Evolutionary conservation across 2,797 vertebrate species (phyloP).

Genomic region (Synaphobranchus kaupii): DNA sequence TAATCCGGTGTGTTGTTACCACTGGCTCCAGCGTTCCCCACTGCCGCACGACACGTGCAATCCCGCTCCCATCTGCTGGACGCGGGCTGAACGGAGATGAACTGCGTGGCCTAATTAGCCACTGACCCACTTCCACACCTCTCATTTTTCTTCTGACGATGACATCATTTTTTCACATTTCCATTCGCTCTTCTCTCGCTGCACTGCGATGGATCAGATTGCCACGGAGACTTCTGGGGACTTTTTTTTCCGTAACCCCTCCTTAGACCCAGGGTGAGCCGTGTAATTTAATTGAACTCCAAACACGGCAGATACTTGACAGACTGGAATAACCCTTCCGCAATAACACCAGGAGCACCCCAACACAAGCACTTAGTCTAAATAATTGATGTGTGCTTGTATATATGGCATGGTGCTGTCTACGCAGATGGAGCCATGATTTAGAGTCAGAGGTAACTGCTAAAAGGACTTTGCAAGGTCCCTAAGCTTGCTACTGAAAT

Average conservation of each 20-base stretch:
- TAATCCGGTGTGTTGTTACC: background rate
- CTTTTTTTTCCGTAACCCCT: background rate
- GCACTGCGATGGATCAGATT: background rate
- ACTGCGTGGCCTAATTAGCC: background rate
- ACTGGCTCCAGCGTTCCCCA: background rate
- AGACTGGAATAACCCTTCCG: background rate
- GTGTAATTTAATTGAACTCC: background rate
- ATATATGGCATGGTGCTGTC: background rate
- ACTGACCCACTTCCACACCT: background rate
- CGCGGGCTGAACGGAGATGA: background rate
- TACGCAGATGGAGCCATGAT: background rate
- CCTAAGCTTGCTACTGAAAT: background rate
- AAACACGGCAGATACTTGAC: background rate
- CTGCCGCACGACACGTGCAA: background rate
- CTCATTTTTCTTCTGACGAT: background rate
- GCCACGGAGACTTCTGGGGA: background rate
- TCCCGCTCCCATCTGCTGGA: background rate
- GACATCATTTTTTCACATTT: background rate
- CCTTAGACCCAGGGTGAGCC: background rate
- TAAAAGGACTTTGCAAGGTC: slow-evolving; percentile 5
- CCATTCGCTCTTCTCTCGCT: background rate
- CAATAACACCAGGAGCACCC: background rate
- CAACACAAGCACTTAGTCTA: background rate
- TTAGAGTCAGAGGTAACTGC: background rate
- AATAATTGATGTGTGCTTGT: slow-evolving; percentile 14